Evolutionary conservation across 2,888 invertebrate genomes (phyloP).

Genomic region (Sepioteuthis lessoniana): DNA sequence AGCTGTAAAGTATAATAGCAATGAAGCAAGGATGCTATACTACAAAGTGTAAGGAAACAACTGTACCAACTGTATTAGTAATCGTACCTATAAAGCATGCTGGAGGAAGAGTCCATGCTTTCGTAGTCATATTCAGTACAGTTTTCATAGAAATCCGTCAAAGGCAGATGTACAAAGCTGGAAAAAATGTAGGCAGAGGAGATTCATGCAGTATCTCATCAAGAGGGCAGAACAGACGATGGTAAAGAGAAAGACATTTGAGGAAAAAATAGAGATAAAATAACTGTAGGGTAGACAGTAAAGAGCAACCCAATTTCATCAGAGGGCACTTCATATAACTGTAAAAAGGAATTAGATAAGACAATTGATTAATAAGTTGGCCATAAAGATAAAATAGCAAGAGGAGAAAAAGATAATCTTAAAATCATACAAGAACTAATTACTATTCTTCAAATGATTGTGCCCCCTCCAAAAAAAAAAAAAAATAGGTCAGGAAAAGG

Average conservation of each 20-base stretch:
- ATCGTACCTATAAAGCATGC: constrained; percentile 48
- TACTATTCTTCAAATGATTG: background rate
- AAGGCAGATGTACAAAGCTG: constrained; percentile 45
- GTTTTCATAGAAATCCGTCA: constrained; percentile 39
- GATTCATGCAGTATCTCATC: constrained; percentile 46
- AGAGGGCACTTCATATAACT: background rate
- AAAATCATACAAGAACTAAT: too few species aligned
- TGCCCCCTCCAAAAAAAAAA: background rate
- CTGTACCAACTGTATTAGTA: constrained; percentile 43
- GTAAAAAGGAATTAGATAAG: background rate
- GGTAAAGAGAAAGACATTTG: constrained; percentile 49
- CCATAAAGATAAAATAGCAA: background rate
- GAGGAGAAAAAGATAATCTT: too few species aligned
- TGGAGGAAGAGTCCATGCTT: constrained; percentile 46
- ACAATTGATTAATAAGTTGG: background rate
- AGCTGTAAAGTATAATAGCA: background rate
- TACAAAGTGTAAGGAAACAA: background rate
- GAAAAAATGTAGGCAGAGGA: constrained; percentile 46
- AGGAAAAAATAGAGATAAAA: constrained; percentile 49
- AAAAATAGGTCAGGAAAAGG: background rate
- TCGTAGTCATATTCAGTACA: constrained; percentile 47
- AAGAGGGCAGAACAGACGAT: constrained; percentile 50
- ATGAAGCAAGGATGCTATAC: background rate
- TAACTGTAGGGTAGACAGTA: constrained; percentile 48
- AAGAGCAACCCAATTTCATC: constrained; percentile 43